phyloP scores from a whole-genome alignment of 2,797 vertebrate species.

The Iguana delicatissima region DNA sequence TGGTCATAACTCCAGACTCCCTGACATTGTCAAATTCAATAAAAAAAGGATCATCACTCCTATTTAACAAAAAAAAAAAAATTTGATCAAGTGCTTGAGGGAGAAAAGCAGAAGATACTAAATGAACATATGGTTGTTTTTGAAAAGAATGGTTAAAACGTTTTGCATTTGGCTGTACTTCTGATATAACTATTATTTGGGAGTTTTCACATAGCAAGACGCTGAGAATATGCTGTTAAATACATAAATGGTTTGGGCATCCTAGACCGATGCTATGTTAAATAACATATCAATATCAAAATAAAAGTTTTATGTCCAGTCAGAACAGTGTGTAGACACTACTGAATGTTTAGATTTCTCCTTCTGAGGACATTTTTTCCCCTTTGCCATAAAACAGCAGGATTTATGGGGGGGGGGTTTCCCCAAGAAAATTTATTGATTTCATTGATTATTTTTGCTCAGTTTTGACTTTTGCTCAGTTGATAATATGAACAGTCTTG shows the following conservation, averaged over 20 bases:
- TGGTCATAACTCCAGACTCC: constrained; percentile 15
- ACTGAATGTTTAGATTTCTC: no score
- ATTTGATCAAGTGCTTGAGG: background rate
- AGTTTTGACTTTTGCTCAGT: no score
- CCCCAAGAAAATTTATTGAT: no score
- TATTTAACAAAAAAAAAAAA: constrained; percentile 21
- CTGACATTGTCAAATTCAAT: constrained; percentile 24
- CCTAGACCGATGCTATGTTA: background rate
- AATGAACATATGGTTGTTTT: constrained; percentile 6
- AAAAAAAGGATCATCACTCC: background rate
- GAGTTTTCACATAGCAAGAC: background rate
- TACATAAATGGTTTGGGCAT: background rate
- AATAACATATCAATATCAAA: background rate
- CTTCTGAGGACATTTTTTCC: no score
- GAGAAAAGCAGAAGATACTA: background rate
- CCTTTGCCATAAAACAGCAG: no score
- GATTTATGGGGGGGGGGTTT: no score
- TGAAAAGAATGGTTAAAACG: background rate
- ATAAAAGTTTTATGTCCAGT: background rate
- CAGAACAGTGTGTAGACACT: background rate
- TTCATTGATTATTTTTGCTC: no score
- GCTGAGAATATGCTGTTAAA: background rate
- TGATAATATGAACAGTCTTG: no score
- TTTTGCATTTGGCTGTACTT: background rate
- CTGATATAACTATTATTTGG: background rate